Base-by-base conservation (phyloP, 2,888 invertebrate species). In the Pseudococcus jackbeardsleyi region DNA sequence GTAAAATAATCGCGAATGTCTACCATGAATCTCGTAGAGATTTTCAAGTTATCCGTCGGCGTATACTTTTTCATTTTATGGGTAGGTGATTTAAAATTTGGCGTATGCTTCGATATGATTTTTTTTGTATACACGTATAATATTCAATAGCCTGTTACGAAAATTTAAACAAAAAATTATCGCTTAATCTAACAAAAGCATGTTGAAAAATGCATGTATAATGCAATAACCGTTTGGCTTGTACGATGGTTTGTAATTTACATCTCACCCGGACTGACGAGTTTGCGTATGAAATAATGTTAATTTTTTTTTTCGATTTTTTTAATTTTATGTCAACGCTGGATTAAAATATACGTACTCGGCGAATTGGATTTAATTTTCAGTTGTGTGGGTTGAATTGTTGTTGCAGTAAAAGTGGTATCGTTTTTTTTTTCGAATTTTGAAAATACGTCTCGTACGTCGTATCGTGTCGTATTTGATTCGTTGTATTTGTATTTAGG, bases 11-110 rank as follows among this genome's bases (percentile, higher is more conserved):
- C 59, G 68, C 68, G 26, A 72, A 72, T 12, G 68, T 33, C 26
- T 33, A 33, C 26, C 26, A 72, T 72, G 68, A 72, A 72, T 72
- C n/a, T 59, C 19, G 26, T 72, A 19, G 79, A 42, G 42, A n/a
- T 79, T 79, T 79, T 42, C 26, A 79, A 79, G 79, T 79, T 72
- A 79, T 79, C 79, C 79, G 46, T 79, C 9, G 42, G 79, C 79
- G 42, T 79, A 12, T 79, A 42, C 39, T 79, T 42, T 39, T 79
- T 79, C 79, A 79, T 79, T 79, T 79, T 42, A 42, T 79, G 42
- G 79, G 79, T 79, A 79, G 42, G 79, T 79, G 79, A 79, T 39
- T 42, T 42, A 42, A 79, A 79, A 72, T 72, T 72, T 72, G 68
- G 33, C 68, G 59, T 59, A 42, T 77, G 82, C 48, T 82, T 82